These are phyloP conservation scores for Sparus aurata DNA, from an alignment of 2,797 vertebrate genomes.

Conservation along the genomic window DNA sequence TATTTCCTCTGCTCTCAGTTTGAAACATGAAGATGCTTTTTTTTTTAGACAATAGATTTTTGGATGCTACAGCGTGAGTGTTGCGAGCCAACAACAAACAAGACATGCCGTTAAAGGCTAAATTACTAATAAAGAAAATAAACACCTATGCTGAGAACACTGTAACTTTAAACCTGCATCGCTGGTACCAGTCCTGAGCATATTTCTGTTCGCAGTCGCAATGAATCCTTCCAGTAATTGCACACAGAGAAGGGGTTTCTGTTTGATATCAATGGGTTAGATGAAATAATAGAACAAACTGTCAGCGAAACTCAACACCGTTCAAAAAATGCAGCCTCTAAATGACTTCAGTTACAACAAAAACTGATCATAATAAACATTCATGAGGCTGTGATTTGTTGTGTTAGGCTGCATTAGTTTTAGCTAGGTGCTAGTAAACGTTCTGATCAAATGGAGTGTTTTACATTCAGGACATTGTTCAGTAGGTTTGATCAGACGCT, in stretches of 20 bases:
- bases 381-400: background rate
- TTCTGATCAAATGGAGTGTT: background rate
- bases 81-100: background rate
- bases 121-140: background rate
- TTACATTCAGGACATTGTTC: background rate
- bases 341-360: background rate
- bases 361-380: background rate
- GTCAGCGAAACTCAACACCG: no score
- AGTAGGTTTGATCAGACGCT: background rate
- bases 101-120: background rate
- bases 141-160: background rate
- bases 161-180: background rate
- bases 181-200: background rate
- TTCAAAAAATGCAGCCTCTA: background rate
- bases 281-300: no score
- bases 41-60: background rate
- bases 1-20: background rate
- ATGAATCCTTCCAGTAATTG: background rate
- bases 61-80: background rate
- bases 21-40: background rate
- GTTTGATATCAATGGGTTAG: no score
- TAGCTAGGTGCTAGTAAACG: no score
- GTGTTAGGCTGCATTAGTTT: background rate
- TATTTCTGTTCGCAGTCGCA: conserved; percentile 8
- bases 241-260: no score